phyloP scores from a whole-genome alignment of 2,888 invertebrate species.

The Nymphalis urticae region DNA sequence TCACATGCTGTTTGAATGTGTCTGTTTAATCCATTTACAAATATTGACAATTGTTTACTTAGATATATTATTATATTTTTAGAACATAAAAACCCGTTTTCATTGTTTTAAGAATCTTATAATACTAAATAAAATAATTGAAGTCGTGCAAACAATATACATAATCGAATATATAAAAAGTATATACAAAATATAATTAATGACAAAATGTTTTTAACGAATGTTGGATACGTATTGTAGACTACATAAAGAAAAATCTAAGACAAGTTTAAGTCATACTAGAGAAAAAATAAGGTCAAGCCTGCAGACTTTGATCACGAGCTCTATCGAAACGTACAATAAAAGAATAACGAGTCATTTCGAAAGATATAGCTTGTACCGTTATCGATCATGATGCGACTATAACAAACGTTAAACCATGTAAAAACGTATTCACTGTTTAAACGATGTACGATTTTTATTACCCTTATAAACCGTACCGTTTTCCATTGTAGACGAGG shows the following conservation, averaged over 20 bases:
- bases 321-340: slow-evolving; percentile 7
- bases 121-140: not conserved
- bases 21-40: slow-evolving; percentile 1
- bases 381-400: slow-evolving; percentile 8
- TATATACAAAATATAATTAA: no score
- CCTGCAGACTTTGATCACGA: slow-evolving; percentile 7
- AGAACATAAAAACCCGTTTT: not conserved
- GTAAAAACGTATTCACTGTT: not conserved
- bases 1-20: not conserved
- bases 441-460: slow-evolving; percentile 4
- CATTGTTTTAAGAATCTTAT: not conserved
- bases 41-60: not conserved
- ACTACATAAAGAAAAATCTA: not conserved
- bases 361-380: slow-evolving; percentile 10
- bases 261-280: not conserved
- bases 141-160: no score
- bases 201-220: no score
- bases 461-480: slow-evolving; percentile 54
- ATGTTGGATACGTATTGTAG: no score
- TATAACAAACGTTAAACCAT: not conserved
- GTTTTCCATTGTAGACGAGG: slow-evolving; percentile 71
- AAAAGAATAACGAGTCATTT: slow-evolving; percentile 9
- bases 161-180: no score
- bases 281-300: slow-evolving; percentile 8
- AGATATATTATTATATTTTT: not conserved